These are phyloP conservation scores for Machaerirhynchus nigripectus DNA, from an alignment of 2,113 vertebrate species.

Conservation along the genomic window DNA sequence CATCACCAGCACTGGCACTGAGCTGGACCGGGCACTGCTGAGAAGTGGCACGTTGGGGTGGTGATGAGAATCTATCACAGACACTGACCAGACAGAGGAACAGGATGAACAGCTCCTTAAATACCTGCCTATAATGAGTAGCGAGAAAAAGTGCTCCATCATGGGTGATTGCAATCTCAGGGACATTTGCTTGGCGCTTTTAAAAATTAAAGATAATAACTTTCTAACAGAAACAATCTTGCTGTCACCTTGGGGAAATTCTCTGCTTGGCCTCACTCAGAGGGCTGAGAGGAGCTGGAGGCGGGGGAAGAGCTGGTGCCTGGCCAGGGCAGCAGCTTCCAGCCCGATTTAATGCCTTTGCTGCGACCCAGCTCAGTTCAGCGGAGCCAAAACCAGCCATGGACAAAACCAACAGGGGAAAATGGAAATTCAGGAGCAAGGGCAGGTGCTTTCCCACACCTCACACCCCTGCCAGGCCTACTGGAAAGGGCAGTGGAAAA, in stretches of 20 bases:
- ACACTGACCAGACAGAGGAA: slow-evolving; percentile 22
- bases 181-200: slow-evolving; percentile 55
- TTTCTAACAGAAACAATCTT: slow-evolving; percentile 60
- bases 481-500: background rate
- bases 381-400: background rate
- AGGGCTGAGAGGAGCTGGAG: background rate
- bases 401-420: background rate
- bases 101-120: slow-evolving; percentile 52
- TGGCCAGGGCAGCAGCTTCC: background rate
- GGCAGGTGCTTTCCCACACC: background rate
- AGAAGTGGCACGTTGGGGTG: background rate
- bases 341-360: background rate
- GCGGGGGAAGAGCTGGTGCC: background rate
- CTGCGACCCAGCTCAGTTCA: background rate
- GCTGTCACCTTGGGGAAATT: slow-evolving; percentile 62
- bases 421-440: background rate
- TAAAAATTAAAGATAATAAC: slow-evolving; percentile 64
- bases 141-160: slow-evolving; percentile 45
- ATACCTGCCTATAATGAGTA: slow-evolving; percentile 19
- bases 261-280: slow-evolving; percentile 39
- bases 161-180: slow-evolving; percentile 54
- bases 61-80: slow-evolving; percentile 12
- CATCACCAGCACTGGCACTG: rapidly evolving
- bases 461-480: background rate
- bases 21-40: rapidly evolving